These are phyloP conservation scores for Notodromas monacha DNA, from an alignment of 2,888 invertebrate genomes.

Conservation along the genomic window DNA sequence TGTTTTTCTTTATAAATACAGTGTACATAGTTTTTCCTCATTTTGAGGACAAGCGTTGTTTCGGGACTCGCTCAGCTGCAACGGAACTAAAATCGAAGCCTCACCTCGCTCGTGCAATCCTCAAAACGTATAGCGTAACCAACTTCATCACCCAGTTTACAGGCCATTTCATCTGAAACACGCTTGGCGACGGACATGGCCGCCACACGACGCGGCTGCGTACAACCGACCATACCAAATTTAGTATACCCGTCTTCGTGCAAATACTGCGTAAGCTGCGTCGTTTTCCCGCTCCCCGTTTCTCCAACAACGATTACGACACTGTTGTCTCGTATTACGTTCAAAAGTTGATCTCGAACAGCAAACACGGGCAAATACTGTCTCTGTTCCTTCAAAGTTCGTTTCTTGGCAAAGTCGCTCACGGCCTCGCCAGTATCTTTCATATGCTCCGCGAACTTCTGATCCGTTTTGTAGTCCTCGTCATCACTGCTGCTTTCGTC, in stretches of 20 bases:
- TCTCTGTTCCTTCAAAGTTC: conserved; percentile 50
- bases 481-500: conserved; percentile 31
- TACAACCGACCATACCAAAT: conserved; percentile 82
- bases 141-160: conserved; percentile 56
- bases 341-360: conserved; percentile 61
- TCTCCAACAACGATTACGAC: conserved; percentile 81
- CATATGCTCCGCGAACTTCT: conserved; percentile 88
- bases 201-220: conserved; percentile 76
- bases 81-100: no score
- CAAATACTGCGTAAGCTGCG: conserved; percentile 81
- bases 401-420: conserved; percentile 54
- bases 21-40: background rate
- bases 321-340: conserved; percentile 63
- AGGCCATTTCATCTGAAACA: conserved; percentile 88
- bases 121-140: conserved; percentile 99
- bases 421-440: conserved; percentile 28
- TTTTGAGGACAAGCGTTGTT: background rate
- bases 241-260: conserved; percentile 85
- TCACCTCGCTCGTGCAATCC: conserved; percentile 68
- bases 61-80: background rate
- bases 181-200: conserved; percentile 98
- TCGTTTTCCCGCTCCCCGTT: conserved; percentile 88
- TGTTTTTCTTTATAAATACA: background rate
- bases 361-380: conserved; percentile 80
- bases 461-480: conserved; percentile 60